phyloP scores from a whole-genome alignment of 2,797 vertebrate species.

The Melanotaenia pygmaea region DNA sequence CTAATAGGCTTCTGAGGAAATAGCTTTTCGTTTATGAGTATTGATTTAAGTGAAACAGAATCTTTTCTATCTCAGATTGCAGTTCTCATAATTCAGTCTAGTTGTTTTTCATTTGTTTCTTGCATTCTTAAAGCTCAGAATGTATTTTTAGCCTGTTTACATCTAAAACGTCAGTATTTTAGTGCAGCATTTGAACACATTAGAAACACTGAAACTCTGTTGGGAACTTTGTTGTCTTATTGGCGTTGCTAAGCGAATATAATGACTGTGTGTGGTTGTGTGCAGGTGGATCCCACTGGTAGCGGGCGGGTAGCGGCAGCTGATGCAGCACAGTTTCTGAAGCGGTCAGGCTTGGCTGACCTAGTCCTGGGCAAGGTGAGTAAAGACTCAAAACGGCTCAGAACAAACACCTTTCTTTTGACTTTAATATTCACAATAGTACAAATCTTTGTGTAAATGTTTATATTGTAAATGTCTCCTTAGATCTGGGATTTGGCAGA shows the following conservation, averaged over 20 bases:
- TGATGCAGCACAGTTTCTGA: conserved; percentile 96
- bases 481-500: conserved; percentile 99
- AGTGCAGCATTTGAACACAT: neutral
- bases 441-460: conserved; percentile 31
- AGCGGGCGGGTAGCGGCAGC: conserved; percentile 91
- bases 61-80: neutral
- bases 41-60: conserved; percentile 49
- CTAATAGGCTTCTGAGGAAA: conserved; percentile 49
- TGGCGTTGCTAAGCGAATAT: neutral
- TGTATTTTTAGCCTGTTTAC: neutral
- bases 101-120: conserved; percentile 1
- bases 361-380: conserved; percentile 95
- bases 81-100: conserved; percentile 9
- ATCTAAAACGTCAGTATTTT: conserved; percentile 2
- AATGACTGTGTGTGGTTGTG: neutral
- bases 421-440: neutral
- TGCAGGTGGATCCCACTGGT: conserved; percentile 89
- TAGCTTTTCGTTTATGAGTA: conserved; percentile 50
- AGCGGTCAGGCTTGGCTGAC: conserved; percentile 94
- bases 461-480: conserved; percentile 47
- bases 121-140: neutral
- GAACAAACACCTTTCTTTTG: neutral
- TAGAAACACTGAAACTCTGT: conserved; percentile 4
- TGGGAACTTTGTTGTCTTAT: conserved; percentile 4
- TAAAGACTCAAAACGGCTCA: neutral